Base-by-base conservation (phyloP, 1,140 invertebrate species). In the Pachyrhynchus sulphureomaculatus region DNA sequence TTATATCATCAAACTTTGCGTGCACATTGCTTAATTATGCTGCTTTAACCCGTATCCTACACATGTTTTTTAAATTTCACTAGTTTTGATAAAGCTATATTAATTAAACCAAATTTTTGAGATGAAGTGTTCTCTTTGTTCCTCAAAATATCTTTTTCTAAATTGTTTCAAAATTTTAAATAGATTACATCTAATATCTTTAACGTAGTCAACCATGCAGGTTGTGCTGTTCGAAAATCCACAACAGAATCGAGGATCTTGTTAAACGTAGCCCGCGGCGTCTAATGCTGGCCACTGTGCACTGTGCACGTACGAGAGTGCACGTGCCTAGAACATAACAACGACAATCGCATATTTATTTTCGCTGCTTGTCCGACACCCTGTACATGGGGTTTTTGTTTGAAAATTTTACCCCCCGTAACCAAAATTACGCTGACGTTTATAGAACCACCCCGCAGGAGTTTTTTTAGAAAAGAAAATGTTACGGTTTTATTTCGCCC, bases 281-380 rank as follows among this genome's bases (percentile, higher is more conserved):
- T 29, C 15, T 17, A 44, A 44, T 18, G 41, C 21, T 44, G 12
- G 18, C 15, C 21, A 21, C 21, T 23, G 18, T 23, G 41, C 41
- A 44, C n/a, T 12, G 17, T 23, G 41, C 41, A 20, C 21, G 18
- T 21, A 29, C 17, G 32, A 44, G 17, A 9, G 4, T 29, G 29
- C 54, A 56, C 54, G 54, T 56, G 54, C 24, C 42, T 33, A 32
- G 42, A 56, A 5, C 47, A 23, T 18, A 33, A 56, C 24, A 47
- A 56, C 33, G 42, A 56, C 37, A 33, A 47, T 34, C 8, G 32
- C 29, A 47, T 44, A 45, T 56, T 56, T 56, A 45, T 37, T 17
- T 45, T 21, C 10, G 13, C 34, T n/a, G 21, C 29, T 56, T 24
- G 24, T 24, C 42, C 12, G 41, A 56, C 39, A 44, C 29, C 17